These are phyloP conservation scores for Blennius ocellaris DNA, from an alignment of 2,113 vertebrate species.

Conservation along the genomic window DNA sequence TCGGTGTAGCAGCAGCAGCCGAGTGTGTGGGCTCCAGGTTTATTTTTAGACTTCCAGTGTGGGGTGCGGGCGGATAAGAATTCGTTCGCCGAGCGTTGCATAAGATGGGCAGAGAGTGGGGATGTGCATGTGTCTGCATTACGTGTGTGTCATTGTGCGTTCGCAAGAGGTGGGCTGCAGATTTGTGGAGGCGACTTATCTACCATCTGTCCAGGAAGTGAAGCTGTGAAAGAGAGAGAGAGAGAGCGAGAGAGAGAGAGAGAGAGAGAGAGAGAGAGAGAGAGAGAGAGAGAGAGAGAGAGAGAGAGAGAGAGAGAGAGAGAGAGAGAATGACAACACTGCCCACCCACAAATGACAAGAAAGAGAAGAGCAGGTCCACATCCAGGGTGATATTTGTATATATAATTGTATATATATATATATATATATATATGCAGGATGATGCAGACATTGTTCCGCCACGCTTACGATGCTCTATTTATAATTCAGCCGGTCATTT, in stretches of 20 bases:
- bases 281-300: constrained; percentile 35
- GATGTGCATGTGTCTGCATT: constrained; percentile 19
- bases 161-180: constrained; percentile 44
- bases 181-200: constrained; percentile 56
- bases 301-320: constrained; percentile 30
- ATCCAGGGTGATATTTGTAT: constrained; percentile 27
- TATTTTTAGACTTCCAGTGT: constrained; percentile 50
- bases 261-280: constrained; percentile 36
- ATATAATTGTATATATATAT: too few relatives aligned
- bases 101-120: constrained; percentile 48
- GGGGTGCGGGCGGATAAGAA: constrained; percentile 26
- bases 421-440: neutral
- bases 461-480: constrained; percentile 59
- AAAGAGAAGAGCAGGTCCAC: constrained; percentile 21
- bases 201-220: constrained; percentile 79
- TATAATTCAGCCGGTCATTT: constrained; percentile 68
- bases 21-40: constrained; percentile 53
- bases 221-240: constrained; percentile 44
- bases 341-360: constrained; percentile 41
- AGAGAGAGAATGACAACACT: constrained; percentile 28
- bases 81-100: constrained; percentile 39
- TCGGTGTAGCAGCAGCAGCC: constrained; percentile 22
- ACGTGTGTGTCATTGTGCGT: constrained; percentile 27
- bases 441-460: constrained; percentile 41
- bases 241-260: constrained; percentile 30